These are phyloP conservation scores for Ennomos quercinarius DNA, from an alignment of 2,888 invertebrate species.

Conservation along the genomic window DNA sequence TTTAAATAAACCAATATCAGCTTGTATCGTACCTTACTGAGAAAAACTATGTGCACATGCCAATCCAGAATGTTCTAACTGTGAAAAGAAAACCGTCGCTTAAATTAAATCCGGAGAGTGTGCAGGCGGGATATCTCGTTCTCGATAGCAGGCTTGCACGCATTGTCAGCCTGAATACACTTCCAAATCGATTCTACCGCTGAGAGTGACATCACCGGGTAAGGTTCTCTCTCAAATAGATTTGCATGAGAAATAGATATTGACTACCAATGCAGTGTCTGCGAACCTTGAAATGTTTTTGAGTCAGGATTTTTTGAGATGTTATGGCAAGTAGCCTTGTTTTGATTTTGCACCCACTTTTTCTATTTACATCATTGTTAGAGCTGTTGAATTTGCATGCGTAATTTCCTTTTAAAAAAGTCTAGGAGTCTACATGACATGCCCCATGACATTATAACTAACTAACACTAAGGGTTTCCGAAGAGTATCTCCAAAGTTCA, in stretches of 20 bases:
- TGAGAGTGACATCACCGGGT: slow-evolving; percentile 80
- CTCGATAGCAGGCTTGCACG: slow-evolving; percentile 68
- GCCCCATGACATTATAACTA: too few species aligned
- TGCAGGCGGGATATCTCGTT: slow-evolving; percentile 64
- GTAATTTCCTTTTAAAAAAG: too few species aligned
- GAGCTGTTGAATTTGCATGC: too few species aligned
- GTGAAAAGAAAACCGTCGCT: slow-evolving; percentile 23
- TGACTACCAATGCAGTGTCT: slow-evolving; percentile 50
- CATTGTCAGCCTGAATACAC: slow-evolving; percentile 83
- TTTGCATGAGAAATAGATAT: slow-evolving; percentile 80
- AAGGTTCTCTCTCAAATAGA: slow-evolving; percentile 69
- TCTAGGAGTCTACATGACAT: too few species aligned
- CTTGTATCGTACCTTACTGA: too few species aligned
- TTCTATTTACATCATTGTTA: background rate
- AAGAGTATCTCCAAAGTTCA: too few species aligned
- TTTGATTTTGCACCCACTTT: too few species aligned
- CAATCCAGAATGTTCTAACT: slow-evolving; percentile 1
- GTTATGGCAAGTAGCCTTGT: too few species aligned
- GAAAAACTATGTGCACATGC: slow-evolving; percentile 1
- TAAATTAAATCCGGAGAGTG: slow-evolving; percentile 36
- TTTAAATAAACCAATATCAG: too few species aligned
- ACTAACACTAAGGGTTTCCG: too few species aligned
- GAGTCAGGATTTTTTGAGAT: too few species aligned
- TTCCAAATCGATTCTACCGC: slow-evolving; percentile 82
- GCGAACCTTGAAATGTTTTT: slow-evolving; percentile 20